Percentiles rank a stretch among this genome's conserved stretches.
phyloP scores from a whole-genome alignment of 2,797 vertebrate genomes.

The Brachymystax lenok region DNA sequence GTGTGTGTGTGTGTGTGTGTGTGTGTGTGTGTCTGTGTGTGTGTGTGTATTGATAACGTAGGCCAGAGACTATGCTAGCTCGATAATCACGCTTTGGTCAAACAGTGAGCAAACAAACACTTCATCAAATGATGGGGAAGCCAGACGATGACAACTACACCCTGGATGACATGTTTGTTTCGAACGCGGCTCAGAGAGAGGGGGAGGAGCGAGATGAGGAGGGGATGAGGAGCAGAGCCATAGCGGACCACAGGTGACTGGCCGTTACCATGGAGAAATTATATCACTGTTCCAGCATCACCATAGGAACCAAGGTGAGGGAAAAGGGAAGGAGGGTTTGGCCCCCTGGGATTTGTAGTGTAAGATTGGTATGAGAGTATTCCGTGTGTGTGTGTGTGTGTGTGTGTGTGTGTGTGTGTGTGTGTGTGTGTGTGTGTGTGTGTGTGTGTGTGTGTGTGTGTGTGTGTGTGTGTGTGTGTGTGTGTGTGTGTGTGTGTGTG shows the following conservation, averaged over 20 bases:
- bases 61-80: background rate
- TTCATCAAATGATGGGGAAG: slow-evolving; percentile 87
- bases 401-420: too few species aligned
- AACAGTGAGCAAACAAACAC: background rate
- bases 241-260: slow-evolving; percentile 82
- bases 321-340: too few species aligned
- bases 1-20: background rate
- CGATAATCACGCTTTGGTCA: background rate
- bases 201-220: slow-evolving; percentile 81
- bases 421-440: slow-evolving; percentile 63
- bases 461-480: too few species aligned
- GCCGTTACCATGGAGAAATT: slow-evolving; percentile 88
- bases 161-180: slow-evolving; percentile 98
- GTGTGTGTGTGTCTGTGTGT: background rate
- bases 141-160: slow-evolving; percentile 92
- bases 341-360: background rate
- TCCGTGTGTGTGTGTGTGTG: slow-evolving; percentile 90
- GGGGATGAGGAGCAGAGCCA: slow-evolving; percentile 83
- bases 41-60: background rate
- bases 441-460: too few species aligned
- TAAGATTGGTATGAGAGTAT: background rate
- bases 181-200: slow-evolving; percentile 85
- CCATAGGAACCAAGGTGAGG: slow-evolving; percentile 89
- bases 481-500: too few species aligned
- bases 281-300: slow-evolving; percentile 88